Evolutionary conservation across 2,888 invertebrate species (phyloP).

Genomic region (Leucophenga maculata): DNA sequence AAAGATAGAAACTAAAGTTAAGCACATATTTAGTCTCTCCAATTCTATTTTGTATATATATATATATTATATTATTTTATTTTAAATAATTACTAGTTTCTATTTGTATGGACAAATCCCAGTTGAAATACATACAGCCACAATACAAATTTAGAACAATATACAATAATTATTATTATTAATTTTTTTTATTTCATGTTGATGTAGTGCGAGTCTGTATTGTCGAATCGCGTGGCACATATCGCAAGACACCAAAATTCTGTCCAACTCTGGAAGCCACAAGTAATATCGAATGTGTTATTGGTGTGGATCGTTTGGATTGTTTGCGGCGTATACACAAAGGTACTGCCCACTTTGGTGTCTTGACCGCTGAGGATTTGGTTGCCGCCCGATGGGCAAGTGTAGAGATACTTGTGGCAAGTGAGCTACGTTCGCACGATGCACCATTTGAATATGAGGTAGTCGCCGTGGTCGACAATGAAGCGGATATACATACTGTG

Average conservation of each 20-base stretch:
- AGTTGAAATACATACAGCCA: too few species aligned
- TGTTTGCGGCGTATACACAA: constrained; percentile 85
- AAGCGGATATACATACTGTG: constrained; percentile 76
- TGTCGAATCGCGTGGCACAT: constrained; percentile 78
- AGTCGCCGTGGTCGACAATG: constrained; percentile 78
- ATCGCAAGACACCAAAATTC: constrained; percentile 76
- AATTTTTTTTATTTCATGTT: constrained; percentile 18
- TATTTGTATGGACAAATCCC: too few species aligned
- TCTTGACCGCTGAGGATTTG: constrained; percentile 88
- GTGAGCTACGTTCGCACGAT: constrained; percentile 77
- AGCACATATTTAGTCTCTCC: too few species aligned
- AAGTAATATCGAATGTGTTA: constrained; percentile 80
- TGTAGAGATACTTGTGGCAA: constrained; percentile 80
- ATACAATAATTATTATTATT: too few species aligned
- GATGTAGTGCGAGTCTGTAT: constrained; percentile 81
- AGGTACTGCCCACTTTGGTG: constrained; percentile 87
- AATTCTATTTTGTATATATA: too few species aligned
- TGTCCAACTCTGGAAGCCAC: constrained; percentile 78
- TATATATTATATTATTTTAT: too few species aligned
- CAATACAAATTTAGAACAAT: too few species aligned
- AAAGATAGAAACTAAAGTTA: too few species aligned
- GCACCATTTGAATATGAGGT: constrained; percentile 77
- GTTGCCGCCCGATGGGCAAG: constrained; percentile 81
- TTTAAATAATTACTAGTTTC: too few species aligned
- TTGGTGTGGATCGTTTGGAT: constrained; percentile 84